Conservation (phyloP, 2,113 vertebrate genomes). For the Sardina pilchardus region DNA sequence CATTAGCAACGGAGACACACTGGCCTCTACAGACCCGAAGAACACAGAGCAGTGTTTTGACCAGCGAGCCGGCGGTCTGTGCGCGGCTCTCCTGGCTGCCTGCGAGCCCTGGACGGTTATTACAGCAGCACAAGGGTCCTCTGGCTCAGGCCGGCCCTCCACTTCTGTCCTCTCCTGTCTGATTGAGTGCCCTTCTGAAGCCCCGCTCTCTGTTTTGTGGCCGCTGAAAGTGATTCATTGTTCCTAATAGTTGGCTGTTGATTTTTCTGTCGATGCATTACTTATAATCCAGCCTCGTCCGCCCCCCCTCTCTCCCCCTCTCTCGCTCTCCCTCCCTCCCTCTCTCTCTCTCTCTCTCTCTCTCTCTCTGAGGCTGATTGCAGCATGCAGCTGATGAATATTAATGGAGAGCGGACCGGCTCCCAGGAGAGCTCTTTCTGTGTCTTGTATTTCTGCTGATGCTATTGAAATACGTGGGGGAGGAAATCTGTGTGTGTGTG, state of each 20-base stretch:
- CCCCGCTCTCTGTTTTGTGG: background rate
- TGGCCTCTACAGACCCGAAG: background rate
- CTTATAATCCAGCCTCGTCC: conserved; percentile 49
- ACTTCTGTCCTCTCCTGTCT: background rate
- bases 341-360: background rate
- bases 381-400: conserved; percentile 63
- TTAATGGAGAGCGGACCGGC: conserved; percentile 55
- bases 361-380: conserved; percentile 43
- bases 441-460: conserved; percentile 72
- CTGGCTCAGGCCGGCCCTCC: background rate
- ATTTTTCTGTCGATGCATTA: conserved; percentile 61
- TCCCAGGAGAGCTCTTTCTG: conserved; percentile 52
- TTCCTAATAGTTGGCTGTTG: conserved; percentile 50
- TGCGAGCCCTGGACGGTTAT: background rate
- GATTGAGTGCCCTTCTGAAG: conserved; percentile 27
- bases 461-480: conserved; percentile 58
- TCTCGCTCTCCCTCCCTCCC: background rate
- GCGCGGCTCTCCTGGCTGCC: background rate
- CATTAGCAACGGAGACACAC: background rate
- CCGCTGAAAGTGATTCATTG: conserved; percentile 16
- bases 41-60: background rate
- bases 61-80: background rate
- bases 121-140: background rate
- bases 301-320: background rate
- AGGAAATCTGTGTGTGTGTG: conserved; percentile 60